Percentiles rank a stretch among this genome's conserved stretches.
Evolutionary conservation across 2,113 vertebrate species (phyloP).

Genomic region (Megaleporinus macrocephalus): DNA sequence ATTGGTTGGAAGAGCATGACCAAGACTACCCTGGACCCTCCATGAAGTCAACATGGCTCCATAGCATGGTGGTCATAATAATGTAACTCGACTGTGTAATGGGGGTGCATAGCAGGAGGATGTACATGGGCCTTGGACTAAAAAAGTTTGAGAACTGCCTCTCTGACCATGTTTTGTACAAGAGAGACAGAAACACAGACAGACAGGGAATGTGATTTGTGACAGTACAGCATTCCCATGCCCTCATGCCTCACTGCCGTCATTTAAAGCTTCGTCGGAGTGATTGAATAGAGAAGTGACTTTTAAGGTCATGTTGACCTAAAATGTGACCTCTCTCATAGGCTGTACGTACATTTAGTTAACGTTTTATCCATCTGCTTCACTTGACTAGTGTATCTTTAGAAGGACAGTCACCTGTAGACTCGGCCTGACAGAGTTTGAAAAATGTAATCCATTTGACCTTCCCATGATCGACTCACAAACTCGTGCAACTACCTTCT

Average conservation of each 20-base stretch:
- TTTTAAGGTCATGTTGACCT: constrained; percentile 4
- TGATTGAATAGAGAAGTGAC: not conserved
- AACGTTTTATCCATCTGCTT: not conserved
- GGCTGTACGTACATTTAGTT: not conserved
- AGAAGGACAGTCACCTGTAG: not conserved
- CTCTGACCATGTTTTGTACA: no score
- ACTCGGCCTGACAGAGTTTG: not conserved
- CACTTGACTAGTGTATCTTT: not conserved
- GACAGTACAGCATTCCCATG: constrained; percentile 4
- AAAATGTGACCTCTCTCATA: not conserved
- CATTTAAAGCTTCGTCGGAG: not conserved
- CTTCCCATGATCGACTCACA: not conserved
- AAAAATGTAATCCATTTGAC: not conserved
- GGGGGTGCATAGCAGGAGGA: no score
- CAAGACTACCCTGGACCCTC: no score
- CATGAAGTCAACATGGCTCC: no score
- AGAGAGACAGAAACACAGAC: no score
- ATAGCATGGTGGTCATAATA: no score
- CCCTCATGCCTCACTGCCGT: not conserved
- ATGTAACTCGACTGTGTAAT: no score
- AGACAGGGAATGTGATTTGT: not conserved
- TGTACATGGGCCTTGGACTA: no score
- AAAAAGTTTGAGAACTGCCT: no score
- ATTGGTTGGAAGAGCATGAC: no score
- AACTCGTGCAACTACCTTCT: not conserved